Percentiles rank a stretch among this genome's conserved stretches.
Evolutionary conservation across 2,113 vertebrate genomes (phyloP).

Genomic region (Brachyhypopomus occidentalis): DNA sequence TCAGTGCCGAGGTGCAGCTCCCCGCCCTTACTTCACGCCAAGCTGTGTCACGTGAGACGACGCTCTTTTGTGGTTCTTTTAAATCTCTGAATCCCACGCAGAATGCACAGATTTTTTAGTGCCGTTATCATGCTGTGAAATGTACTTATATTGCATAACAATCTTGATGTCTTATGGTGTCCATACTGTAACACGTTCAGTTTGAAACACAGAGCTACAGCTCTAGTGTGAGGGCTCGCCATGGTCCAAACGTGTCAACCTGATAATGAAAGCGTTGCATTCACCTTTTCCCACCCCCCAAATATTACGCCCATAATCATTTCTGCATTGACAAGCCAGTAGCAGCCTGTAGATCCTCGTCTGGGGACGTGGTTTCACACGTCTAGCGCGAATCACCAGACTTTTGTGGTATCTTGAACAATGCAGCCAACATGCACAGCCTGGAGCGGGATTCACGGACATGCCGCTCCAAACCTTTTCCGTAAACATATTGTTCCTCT

Average conservation of each 20-base stretch:
- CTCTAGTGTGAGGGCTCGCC: constrained; percentile 16
- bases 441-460: constrained; percentile 17
- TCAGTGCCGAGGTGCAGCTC: neutral
- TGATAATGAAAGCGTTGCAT: neutral
- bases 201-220: constrained; percentile 3
- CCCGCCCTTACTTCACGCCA: neutral
- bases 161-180: constrained; percentile 36
- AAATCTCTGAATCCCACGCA: constrained; percentile 9
- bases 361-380: neutral
- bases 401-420: constrained; percentile 13
- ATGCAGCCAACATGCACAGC: constrained; percentile 12
- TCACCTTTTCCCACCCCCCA: neutral
- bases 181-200: constrained; percentile 28
- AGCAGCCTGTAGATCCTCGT: neutral
- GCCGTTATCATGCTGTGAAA: constrained; percentile 8
- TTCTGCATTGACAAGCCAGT: neutral
- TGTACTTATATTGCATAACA: constrained; percentile 24
- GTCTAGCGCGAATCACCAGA: neutral
- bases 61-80: neutral
- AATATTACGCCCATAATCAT: neutral
- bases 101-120: constrained; percentile 26
- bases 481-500: constrained; percentile 44
- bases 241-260: neutral
- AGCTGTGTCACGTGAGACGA: neutral
- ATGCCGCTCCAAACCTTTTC: constrained; percentile 22